Conservation (phyloP, 2,888 invertebrate genomes). For the Synanthedon vespiformis region DNA sequence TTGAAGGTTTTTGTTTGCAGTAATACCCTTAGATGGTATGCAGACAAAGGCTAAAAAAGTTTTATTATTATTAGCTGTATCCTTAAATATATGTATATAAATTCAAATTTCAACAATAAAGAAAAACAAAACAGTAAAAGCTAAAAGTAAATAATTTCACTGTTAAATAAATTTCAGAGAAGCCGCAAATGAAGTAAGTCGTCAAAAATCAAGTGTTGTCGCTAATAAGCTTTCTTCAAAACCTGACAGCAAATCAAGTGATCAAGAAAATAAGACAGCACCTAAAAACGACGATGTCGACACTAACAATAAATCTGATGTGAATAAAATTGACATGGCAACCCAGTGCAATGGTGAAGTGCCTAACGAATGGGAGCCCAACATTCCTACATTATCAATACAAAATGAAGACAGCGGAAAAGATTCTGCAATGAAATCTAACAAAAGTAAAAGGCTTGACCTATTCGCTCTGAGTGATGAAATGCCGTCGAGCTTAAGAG, state of each 20-base stretch:
- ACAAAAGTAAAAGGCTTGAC: slow-evolving; percentile 35
- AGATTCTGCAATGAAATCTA: slow-evolving; percentile 25
- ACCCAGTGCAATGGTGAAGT: slow-evolving; percentile 42
- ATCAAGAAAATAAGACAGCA: slow-evolving; percentile 5
- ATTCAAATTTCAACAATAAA: too few relatives aligned
- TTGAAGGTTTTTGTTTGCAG: too few relatives aligned
- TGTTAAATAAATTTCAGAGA: slow-evolving; percentile 28
- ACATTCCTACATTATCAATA: slow-evolving; percentile 32
- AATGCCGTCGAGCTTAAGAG: slow-evolving; percentile 53
- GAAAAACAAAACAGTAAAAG: too few relatives aligned
- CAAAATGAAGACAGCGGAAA: slow-evolving; percentile 34
- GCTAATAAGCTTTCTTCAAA: slow-evolving; percentile 26
- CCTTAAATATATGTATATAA: too few relatives aligned
- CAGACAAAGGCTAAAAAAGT: too few relatives aligned
- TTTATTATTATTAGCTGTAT: too few relatives aligned
- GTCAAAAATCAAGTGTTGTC: slow-evolving; percentile 38
- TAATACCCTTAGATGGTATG: too few relatives aligned
- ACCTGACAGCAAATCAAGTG: slow-evolving; percentile 14
- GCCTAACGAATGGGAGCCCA: slow-evolving; percentile 38
- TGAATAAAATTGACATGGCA: slow-evolving; percentile 38
- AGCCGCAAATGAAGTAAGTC: slow-evolving; percentile 50
- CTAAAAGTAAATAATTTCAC: too few relatives aligned
- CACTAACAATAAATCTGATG: slow-evolving; percentile 14
- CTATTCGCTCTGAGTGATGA: slow-evolving; percentile 59
- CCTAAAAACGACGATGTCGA: slow-evolving; percentile 9